A percentile compares a stretch with the other conserved stretches of the same genome.
phyloP scores from a whole-genome alignment of 2,888 invertebrate species.

The Zygaena filipendulae region DNA sequence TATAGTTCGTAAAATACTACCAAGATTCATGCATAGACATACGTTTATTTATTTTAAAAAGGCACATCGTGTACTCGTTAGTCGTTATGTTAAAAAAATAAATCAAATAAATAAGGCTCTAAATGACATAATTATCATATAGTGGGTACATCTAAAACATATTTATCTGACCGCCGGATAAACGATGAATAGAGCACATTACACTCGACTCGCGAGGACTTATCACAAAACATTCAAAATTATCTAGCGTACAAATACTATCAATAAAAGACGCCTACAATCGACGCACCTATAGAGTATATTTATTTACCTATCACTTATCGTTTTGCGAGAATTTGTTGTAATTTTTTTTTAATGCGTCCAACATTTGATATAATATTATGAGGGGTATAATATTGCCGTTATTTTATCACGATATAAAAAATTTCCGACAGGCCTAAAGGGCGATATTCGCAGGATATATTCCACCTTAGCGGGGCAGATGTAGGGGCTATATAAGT shows the following conservation, averaged over 20 bases:
- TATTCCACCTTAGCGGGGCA: constrained; percentile 18
- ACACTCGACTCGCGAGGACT: constrained; percentile 27
- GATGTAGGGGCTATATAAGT: constrained; percentile 26
- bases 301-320: constrained; percentile 27
- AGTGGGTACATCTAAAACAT: constrained; percentile 60
- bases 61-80: constrained; percentile 43
- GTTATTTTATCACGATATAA: too few species aligned
- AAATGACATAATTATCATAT: too few species aligned
- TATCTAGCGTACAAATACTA: constrained; percentile 48
- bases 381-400: too few species aligned
- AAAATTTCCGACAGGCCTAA: too few species aligned
- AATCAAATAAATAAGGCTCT: too few species aligned
- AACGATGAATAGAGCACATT: constrained; percentile 49
- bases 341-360: too few species aligned
- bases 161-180: constrained; percentile 52
- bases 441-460: too few species aligned
- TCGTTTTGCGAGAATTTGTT: constrained; percentile 31
- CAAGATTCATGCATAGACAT: constrained; percentile 49
- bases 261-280: constrained; percentile 31
- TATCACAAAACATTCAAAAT: constrained; percentile 26
- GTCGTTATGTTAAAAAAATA: too few species aligned
- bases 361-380: too few species aligned
- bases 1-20: constrained; percentile 48
- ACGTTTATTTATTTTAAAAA: too few species aligned
- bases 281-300: too few species aligned